Evolutionary conservation across 2,113 vertebrate genomes (phyloP).

Genomic region (Eudyptes chrysolophus): DNA sequence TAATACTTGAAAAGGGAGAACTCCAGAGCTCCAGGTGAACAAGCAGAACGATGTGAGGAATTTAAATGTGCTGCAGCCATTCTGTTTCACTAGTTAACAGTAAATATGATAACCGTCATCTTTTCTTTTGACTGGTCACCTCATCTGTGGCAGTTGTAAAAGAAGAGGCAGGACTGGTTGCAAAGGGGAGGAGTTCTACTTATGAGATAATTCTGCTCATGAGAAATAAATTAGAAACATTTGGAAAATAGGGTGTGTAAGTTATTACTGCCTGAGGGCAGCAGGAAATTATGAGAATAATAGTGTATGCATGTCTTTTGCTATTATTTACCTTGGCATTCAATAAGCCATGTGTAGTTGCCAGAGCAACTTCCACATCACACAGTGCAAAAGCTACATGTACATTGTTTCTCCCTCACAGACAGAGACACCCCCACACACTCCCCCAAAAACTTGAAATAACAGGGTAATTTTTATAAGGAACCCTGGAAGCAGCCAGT

Average conservation of each 20-base stretch:
- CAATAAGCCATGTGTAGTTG: background rate
- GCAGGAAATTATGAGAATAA: constrained; percentile 67
- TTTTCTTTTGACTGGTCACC: background rate
- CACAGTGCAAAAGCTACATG: background rate
- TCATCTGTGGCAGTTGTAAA: background rate
- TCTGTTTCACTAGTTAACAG: background rate
- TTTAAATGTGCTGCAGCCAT: background rate
- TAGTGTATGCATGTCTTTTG: constrained; percentile 27
- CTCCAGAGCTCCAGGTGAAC: background rate
- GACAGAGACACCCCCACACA: background rate
- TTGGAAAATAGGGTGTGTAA: constrained; percentile 71
- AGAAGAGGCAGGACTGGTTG: background rate
- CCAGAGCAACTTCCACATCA: constrained; percentile 43
- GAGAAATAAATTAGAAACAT: constrained; percentile 71
- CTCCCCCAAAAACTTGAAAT: background rate
- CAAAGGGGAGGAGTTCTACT: constrained; percentile 21
- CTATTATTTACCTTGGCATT: constrained; percentile 71
- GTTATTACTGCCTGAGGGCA: constrained; percentile 60
- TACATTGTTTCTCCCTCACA: background rate
- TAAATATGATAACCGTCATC: background rate
- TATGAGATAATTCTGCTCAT: constrained; percentile 60
- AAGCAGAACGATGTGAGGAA: background rate
- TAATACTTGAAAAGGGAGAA: background rate
- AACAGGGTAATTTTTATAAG: background rate
- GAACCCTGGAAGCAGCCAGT: background rate